phyloP scores from a whole-genome alignment of 2,113 vertebrate species.

The Erythrocebus patas region DNA sequence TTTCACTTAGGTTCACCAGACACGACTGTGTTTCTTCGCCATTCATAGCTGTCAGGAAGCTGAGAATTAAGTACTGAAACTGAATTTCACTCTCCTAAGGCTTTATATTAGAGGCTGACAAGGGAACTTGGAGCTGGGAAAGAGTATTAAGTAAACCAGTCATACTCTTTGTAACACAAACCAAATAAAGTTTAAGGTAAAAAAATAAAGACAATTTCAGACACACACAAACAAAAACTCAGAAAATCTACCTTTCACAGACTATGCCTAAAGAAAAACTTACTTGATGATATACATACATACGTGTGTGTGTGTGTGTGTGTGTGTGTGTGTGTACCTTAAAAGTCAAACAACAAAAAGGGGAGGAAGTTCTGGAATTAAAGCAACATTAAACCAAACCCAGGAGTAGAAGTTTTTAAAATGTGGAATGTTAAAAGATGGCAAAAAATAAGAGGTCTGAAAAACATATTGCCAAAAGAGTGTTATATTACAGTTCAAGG shows the following conservation, averaged over 20 bases:
- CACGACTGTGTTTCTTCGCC: not conserved
- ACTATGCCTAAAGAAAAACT: not conserved
- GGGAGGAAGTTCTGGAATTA: not conserved
- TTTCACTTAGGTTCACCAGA: not conserved
- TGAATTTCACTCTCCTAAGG: slow-evolving; percentile 17
- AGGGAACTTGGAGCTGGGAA: not conserved
- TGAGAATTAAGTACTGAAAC: slow-evolving; percentile 43
- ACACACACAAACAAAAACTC: not conserved
- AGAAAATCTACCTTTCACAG: not conserved
- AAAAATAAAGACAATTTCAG: not conserved
- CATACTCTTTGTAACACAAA: not conserved
- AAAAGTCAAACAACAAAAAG: not conserved
- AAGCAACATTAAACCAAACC: not conserved
- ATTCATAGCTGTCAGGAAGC: not conserved
- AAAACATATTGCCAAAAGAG: not conserved
- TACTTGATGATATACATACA: not conserved
- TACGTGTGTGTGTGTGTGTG: too few relatives aligned
- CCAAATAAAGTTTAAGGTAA: slow-evolving; percentile 16
- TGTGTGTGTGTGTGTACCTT: not conserved
- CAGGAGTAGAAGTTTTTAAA: not conserved
- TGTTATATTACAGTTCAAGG: not conserved
- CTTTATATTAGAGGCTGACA: slow-evolving; percentile 20
- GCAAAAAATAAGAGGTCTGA: not conserved
- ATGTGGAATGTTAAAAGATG: not conserved
- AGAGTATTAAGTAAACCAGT: not conserved